These are phyloP conservation scores for Melanophora roralis DNA, from an alignment of 2,888 invertebrate species.

Conservation along the genomic window DNA sequence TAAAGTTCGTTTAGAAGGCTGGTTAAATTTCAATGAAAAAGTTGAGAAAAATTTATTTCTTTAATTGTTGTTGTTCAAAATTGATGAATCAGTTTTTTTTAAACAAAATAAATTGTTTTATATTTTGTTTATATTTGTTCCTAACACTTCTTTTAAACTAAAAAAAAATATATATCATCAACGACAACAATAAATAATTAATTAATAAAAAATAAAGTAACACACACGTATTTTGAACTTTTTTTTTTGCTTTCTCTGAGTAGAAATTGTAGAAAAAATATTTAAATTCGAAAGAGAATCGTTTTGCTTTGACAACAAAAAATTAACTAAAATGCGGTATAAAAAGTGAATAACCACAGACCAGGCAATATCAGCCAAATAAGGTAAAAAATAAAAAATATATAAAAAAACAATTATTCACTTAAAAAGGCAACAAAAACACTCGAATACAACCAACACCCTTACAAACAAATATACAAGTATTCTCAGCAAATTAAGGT, in stretches of 20 bases:
- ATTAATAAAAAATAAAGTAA: constrained; percentile 8
- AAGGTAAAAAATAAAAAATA: constrained; percentile 39
- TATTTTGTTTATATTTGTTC: not conserved
- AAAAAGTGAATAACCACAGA: constrained; percentile 53
- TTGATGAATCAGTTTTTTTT: constrained; percentile 10
- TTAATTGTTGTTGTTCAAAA: not conserved
- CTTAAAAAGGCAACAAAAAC: constrained; percentile 15
- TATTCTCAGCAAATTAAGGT: constrained; percentile 42
- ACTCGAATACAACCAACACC: constrained; percentile 12
- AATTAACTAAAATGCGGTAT: constrained; percentile 56
- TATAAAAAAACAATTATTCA: constrained; percentile 32
- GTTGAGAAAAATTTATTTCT: constrained; percentile 16
- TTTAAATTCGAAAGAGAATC: constrained; percentile 49
- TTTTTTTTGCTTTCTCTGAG: constrained; percentile 1
- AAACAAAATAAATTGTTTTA: constrained; percentile 4
- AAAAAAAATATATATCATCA: constrained; percentile 7
- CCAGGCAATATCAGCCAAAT: constrained; percentile 8
- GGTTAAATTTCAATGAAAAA: constrained; percentile 7
- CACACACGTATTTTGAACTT: not conserved
- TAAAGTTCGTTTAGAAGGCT: not conserved
- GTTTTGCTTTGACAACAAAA: constrained; percentile 61
- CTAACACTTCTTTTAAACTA: not conserved
- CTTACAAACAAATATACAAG: constrained; percentile 6
- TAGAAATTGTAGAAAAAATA: constrained; percentile 5
- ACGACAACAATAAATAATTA: not conserved